A percentile compares a stretch with the other conserved stretches of the same genome.
These are phyloP conservation scores for Oscheius sp. DNA, from an alignment of 1,140 invertebrate genomes.

Conservation along the genomic window DNA sequence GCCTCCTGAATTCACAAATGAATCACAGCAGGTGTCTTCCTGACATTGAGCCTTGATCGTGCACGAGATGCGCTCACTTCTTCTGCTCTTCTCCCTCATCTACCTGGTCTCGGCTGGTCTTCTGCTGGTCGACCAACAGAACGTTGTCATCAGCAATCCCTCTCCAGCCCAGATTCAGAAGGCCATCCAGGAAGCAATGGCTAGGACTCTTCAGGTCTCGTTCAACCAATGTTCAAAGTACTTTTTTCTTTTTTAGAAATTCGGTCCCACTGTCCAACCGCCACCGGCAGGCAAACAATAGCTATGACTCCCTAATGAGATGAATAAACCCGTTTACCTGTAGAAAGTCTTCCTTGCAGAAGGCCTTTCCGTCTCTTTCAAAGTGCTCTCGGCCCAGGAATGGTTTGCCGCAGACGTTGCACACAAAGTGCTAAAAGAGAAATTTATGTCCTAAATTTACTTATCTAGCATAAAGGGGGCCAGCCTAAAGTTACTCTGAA, in stretches of 20 bases:
- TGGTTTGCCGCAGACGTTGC: constrained; percentile 5
- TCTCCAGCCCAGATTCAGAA: constrained; percentile 1
- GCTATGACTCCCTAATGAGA: background rate
- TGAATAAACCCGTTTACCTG: background rate
- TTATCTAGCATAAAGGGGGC: background rate
- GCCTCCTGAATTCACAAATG: too few relatives aligned
- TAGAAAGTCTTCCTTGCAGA: constrained; percentile 11
- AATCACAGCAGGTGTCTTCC: too few relatives aligned
- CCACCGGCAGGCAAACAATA: background rate
- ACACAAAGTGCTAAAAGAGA: constrained; percentile 28
- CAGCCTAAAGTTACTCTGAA: too few relatives aligned
- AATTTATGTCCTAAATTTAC: background rate
- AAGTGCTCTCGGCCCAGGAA: constrained; percentile 21
- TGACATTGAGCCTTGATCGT: too few relatives aligned
- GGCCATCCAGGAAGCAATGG: background rate
- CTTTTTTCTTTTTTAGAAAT: background rate
- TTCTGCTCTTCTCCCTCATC: background rate
- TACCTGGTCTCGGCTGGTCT: background rate
- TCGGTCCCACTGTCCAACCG: background rate
- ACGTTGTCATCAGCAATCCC: background rate
- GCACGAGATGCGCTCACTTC: background rate
- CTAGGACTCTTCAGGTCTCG: background rate
- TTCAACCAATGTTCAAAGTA: background rate
- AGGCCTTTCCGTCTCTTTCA: constrained; percentile 26
- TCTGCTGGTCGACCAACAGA: background rate